A percentile compares a stretch with the other conserved stretches of the same genome.
Conservation (phyloP, 2,113 vertebrate species). For the Macquaria australasica region DNA sequence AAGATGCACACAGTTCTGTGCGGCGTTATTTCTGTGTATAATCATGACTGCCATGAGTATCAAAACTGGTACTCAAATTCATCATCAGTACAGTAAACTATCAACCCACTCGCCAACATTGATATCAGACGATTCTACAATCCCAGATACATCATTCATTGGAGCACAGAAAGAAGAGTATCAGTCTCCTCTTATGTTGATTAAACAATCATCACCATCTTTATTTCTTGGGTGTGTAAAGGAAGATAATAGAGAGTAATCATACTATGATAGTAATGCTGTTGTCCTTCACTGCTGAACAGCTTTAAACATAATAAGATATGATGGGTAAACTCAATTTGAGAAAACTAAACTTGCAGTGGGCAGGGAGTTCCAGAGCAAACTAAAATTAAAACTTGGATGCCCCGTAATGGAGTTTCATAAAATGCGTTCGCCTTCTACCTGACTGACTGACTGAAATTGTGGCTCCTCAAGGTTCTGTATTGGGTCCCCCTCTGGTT, state of each 20-base stretch:
- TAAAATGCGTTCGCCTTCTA: neutral
- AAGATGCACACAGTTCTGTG: conserved; percentile 54
- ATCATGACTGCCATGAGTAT: conserved; percentile 54
- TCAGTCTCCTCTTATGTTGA: neutral
- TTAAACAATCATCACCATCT: neutral
- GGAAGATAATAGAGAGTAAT: neutral
- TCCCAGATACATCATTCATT: neutral
- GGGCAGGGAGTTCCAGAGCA: neutral
- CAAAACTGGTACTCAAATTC: conserved; percentile 40
- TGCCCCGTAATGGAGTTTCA: neutral
- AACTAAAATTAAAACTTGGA: neutral
- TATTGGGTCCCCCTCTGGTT: neutral
- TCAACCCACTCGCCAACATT: neutral
- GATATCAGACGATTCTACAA: neutral
- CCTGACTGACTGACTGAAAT: too few species aligned
- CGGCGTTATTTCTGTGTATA: conserved; percentile 50
- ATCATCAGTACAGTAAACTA: conserved; percentile 19
- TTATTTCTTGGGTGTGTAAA: conserved; percentile 1
- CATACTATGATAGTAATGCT: neutral
- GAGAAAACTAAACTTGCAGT: neutral
- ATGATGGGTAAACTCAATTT: neutral
- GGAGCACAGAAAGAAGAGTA: neutral
- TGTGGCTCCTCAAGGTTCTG: neutral
- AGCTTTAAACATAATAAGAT: neutral
- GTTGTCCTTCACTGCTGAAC: too few species aligned